A percentile compares a stretch with the other conserved stretches of the same genome.
Conservation (phyloP, 23 tunicate genomes). For the Trididemnum clinides region DNA sequence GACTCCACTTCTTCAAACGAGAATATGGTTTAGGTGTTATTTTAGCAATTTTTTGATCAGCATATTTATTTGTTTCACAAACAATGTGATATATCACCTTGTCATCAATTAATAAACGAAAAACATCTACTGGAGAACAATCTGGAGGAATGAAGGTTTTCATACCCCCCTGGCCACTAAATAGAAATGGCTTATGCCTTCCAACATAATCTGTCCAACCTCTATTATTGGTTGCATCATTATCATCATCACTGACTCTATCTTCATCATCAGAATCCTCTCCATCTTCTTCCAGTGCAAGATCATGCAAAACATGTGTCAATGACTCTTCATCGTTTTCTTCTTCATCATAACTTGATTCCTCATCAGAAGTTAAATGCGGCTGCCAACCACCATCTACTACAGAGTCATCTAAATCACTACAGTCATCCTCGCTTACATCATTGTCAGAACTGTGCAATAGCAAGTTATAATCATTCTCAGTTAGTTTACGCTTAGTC, state of each 20-base stretch:
- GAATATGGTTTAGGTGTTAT: too few relatives aligned
- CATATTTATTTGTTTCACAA: too few relatives aligned
- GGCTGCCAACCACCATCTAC: conserved; percentile 23
- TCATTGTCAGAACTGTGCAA: conserved; percentile 5
- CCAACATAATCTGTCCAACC: too few relatives aligned
- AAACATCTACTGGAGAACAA: conserved; percentile 13
- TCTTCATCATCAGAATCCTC: conserved; percentile 28
- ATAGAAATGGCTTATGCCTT: too few relatives aligned
- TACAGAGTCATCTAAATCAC: conserved; percentile 33
- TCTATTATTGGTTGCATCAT: too few relatives aligned
- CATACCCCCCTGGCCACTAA: too few relatives aligned
- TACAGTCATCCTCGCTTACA: conserved; percentile 15
- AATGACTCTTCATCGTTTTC: conserved; percentile 24
- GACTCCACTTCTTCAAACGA: too few relatives aligned
- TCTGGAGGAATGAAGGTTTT: conserved; percentile 11
- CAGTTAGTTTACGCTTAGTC: conserved; percentile 13
- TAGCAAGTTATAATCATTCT: conserved; percentile 13
- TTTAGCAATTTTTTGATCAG: too few relatives aligned
- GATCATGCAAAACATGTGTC: conserved; percentile 15
- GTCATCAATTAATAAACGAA: conserved; percentile 3
- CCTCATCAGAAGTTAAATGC: conserved; percentile 30
- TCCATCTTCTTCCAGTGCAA: conserved; percentile 19
- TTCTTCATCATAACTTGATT: conserved; percentile 20
- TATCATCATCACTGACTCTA: too few relatives aligned
- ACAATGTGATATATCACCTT: too few relatives aligned